Base-by-base conservation (phyloP, 2,113 vertebrate species). In the Rhinichthys klamathensis region DNA sequence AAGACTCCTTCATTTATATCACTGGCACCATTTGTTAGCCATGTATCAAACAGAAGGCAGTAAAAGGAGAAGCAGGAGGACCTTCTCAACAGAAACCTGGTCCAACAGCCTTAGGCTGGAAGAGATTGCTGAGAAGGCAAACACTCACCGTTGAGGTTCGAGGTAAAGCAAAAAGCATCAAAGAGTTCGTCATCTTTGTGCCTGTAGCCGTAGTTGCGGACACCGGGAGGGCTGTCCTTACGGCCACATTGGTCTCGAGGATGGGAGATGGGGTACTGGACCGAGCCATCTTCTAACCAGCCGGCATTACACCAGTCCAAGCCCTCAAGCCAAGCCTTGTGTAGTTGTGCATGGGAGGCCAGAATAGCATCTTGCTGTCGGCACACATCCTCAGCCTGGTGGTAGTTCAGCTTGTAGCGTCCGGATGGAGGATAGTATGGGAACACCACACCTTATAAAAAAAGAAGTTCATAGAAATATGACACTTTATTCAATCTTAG, bases 251-350 rank as follows among this genome's bases (percentile, higher is more conserved):
- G 87, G 75, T 97, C 97, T 12, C 97, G 94, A 0, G 97, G 97
- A 85, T 95, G 95, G 84, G 96, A 92, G 90, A 98, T 97, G 2
- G 98, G 98, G 27, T 99, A 99, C 77, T 97, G 97, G 84, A 99
- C 98, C 0, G 97, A 98, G 70, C 97, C 97, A 1, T 99, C 97
- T 38, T 97, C 93, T 89, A 99, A 91, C 98, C 98, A 99, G 44
- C 98, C 98, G 0, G 98, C 98, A 15, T 98, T 98, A 92, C 98
- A 99, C 98, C 97, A 98, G 89, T 99, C 97, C 88, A 99, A 90
- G 0, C 97, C 98, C 0, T 97, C 96, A 84, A 96, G 92, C 97
- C 97, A 99, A 32, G 97, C 97, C 87, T 96, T 95, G 86, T 98
- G 97, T 63, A 99, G 85, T 85, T 99, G 97, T 7, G 96, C 94